Base-by-base conservation (phyloP, 35 echinoderm and acorn worm genomes). In the Strongylocentrotus purpuratus region DNA sequence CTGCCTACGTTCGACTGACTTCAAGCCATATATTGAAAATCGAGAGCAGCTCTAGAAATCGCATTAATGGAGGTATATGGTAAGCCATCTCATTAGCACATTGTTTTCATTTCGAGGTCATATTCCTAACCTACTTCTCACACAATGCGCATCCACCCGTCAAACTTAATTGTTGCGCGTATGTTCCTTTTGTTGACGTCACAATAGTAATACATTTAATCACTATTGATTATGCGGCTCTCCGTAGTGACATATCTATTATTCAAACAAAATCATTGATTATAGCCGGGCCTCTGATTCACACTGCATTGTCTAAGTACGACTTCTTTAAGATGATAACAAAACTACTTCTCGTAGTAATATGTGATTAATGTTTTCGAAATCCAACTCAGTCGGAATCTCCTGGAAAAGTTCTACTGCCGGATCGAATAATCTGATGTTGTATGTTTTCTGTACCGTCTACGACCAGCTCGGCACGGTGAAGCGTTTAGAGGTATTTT, bases 191-290 rank as follows among this genome's bases (percentile, higher is more conserved):
- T 78, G 65, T 78, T 78, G 65, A 78, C 65, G 65, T 78, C 65
- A 78, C 65, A 78, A 78, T 70, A 70, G 20, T n/a, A 5, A 32
- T 25, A 41, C 17, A 25, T 48, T 14, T 55, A 5, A 93, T 8
- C 46, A 32, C 58, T 47, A 93, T 48, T 48, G 45, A 48, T 92
- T 31, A 58, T 78, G 25, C 17, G 31, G 46, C 91, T 93, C 31
- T 31, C 31, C 31, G 91, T 55, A 12, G 91, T 55, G 91, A 93
- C 52, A 55, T 55, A 93, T 32, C 46, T 31, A 48, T 93, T 93
- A 93, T 48, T 93, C 10, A 55, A 93, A 93, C 20, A 93, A 93
- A 31, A 46, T 55, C 18, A 45, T 47, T 46, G n/a, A 93, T 46
- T 47, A 7, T 46, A 93, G 46, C 46, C 13, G 45, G 65, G 52